A percentile compares a stretch with the other conserved stretches of the same genome.
Evolutionary conservation across 1,140 invertebrate genomes (phyloP).

Genomic region (Tetraneura akinire): DNA sequence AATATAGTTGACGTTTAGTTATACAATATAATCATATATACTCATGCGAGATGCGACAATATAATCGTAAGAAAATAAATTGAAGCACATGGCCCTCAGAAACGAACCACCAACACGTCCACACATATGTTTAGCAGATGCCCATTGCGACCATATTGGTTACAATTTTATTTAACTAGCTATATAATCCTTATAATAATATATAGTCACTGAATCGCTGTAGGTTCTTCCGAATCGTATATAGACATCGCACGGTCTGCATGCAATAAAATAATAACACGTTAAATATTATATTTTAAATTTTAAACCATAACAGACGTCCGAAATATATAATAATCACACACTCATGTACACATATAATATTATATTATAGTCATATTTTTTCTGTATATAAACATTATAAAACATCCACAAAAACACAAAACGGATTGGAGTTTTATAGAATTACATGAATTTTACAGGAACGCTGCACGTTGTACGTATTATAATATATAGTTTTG

Average conservation of each 20-base stretch:
- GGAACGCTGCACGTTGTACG: too few species aligned
- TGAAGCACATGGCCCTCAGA: conserved; percentile 21
- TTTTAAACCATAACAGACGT: neutral
- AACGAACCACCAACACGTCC: conserved; percentile 27
- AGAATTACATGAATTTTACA: too few species aligned
- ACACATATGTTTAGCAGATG: conserved; percentile 50
- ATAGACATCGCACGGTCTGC: neutral
- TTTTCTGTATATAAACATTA: too few species aligned
- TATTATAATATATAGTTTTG: too few species aligned
- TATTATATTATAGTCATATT: too few species aligned
- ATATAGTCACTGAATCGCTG: neutral
- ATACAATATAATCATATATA: neutral
- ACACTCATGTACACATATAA: too few species aligned
- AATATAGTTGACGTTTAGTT: conserved; percentile 9
- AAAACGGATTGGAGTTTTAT: too few species aligned
- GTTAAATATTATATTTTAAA: too few species aligned
- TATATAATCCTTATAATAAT: neutral
- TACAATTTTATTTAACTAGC: conserved; percentile 5
- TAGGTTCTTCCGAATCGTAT: neutral
- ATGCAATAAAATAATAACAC: neutral
- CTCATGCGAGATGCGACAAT: too few species aligned
- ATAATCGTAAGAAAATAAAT: conserved; percentile 29
- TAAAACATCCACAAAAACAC: too few species aligned
- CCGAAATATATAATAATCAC: neutral
- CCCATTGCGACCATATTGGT: neutral